Percentiles rank a stretch among this genome's conserved stretches.
Conservation (phyloP, 2,888 invertebrate species). For the Biston stratarius region DNA sequence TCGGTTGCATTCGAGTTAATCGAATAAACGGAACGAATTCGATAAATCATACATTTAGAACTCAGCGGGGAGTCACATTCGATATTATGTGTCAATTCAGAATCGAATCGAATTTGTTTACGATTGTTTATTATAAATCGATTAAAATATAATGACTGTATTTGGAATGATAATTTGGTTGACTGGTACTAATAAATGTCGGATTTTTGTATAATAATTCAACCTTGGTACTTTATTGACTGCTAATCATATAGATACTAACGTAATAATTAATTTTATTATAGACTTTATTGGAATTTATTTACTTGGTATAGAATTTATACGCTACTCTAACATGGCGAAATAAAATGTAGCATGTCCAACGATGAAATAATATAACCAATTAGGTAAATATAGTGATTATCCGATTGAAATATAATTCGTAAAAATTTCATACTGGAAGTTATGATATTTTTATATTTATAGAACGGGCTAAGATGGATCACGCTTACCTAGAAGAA, state of each 20-base stretch:
- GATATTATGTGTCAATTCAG: constrained; percentile 45
- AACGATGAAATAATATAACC: too few relatives aligned
- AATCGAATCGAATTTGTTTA: constrained; percentile 36
- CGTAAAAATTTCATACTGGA: too few relatives aligned
- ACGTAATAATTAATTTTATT: not conserved
- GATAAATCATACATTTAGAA: constrained; percentile 44
- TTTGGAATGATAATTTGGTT: constrained; percentile 31
- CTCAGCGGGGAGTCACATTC: constrained; percentile 46
- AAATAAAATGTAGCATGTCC: not conserved
- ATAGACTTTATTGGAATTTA: not conserved
- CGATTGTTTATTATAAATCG: constrained; percentile 32
- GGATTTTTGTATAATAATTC: constrained; percentile 17
- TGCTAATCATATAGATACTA: constrained; percentile 1
- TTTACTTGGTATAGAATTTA: not conserved
- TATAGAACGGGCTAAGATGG: too few relatives aligned
- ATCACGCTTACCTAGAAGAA: too few relatives aligned
- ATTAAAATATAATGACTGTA: constrained; percentile 31
- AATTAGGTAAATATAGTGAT: too few relatives aligned
- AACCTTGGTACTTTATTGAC: constrained; percentile 4
- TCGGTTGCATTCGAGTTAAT: constrained; percentile 38
- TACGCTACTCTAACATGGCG: too few relatives aligned
- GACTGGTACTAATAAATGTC: constrained; percentile 21
- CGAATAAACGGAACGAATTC: constrained; percentile 35
- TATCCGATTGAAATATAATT: too few relatives aligned
- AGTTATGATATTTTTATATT: too few relatives aligned